These are phyloP conservation scores for Pantherophis guttatus DNA, from an alignment of 2,113 vertebrate species.

Conservation along the genomic window DNA sequence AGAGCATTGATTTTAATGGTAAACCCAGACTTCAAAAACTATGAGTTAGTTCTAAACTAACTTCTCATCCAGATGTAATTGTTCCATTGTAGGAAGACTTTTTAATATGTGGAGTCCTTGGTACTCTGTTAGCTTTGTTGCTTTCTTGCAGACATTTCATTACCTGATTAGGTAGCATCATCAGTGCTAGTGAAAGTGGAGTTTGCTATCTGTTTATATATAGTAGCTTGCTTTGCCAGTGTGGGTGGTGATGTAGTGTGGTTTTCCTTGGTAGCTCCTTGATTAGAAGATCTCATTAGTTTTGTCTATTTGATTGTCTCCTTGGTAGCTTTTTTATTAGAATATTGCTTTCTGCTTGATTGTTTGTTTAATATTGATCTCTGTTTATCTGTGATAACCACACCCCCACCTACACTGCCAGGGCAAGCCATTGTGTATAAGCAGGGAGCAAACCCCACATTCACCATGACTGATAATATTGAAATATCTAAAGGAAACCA, in stretches of 20 bases:
- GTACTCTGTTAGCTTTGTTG: background rate
- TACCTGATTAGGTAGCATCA: background rate
- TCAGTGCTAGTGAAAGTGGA: background rate
- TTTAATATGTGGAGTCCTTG: background rate
- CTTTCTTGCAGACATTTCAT: background rate
- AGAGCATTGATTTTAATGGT: background rate
- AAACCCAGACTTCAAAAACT: background rate
- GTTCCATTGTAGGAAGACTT: background rate
- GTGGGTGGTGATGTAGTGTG: background rate
- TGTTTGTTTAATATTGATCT: background rate
- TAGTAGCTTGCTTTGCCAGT: background rate
- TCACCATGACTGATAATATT: background rate
- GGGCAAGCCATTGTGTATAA: background rate
- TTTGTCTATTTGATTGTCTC: background rate
- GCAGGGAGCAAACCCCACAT: background rate
- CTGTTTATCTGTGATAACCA: background rate
- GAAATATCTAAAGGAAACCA: background rate
- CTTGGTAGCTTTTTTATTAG: background rate
- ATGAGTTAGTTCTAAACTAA: background rate
- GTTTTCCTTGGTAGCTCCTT: background rate
- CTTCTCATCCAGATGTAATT: background rate
- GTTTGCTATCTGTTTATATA: background rate
- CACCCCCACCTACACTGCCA: background rate
- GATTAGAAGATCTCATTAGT: background rate
- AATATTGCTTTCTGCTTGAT: background rate